Conservation (phyloP, 2,888 invertebrate genomes). For the Ernsta delagoae region DNA sequence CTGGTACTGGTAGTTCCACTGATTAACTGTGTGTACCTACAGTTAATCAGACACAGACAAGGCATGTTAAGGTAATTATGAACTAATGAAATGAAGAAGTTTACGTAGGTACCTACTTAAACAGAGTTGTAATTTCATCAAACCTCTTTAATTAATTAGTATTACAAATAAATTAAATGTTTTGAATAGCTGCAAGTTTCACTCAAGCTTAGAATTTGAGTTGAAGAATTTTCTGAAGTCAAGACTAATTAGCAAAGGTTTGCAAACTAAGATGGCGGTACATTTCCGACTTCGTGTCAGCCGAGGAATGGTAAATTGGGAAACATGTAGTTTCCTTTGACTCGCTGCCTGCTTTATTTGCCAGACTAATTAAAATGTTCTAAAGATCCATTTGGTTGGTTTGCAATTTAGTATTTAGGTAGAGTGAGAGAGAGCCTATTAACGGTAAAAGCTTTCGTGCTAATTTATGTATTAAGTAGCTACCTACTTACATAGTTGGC, state of each 20-base stretch:
- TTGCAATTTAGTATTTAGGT: not conserved
- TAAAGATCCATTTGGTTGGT: not conserved
- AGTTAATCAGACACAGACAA: too few species aligned
- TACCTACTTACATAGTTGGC: too few species aligned
- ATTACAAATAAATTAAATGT: not conserved
- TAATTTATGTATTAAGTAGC: too few species aligned
- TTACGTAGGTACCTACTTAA: too few species aligned
- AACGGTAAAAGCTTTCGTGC: too few species aligned
- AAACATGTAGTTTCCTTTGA: conserved; percentile 4
- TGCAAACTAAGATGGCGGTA: not conserved
- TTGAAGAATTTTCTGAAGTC: not conserved
- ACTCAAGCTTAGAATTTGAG: not conserved
- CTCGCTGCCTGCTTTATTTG: not conserved
- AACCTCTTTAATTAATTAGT: too few species aligned
- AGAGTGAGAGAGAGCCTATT: not conserved
- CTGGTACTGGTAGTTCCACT: too few species aligned
- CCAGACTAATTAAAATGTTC: not conserved
- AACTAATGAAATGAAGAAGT: too few species aligned
- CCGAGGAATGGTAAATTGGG: conserved; percentile 1
- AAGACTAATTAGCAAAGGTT: not conserved
- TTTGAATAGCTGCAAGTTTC: not conserved
- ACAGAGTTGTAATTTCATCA: too few species aligned
- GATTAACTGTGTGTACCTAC: too few species aligned
- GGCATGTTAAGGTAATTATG: too few species aligned
- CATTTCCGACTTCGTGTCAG: not conserved